Base-by-base conservation (phyloP, 2,797 vertebrate genomes). In the Etheostoma nigrum region DNA sequence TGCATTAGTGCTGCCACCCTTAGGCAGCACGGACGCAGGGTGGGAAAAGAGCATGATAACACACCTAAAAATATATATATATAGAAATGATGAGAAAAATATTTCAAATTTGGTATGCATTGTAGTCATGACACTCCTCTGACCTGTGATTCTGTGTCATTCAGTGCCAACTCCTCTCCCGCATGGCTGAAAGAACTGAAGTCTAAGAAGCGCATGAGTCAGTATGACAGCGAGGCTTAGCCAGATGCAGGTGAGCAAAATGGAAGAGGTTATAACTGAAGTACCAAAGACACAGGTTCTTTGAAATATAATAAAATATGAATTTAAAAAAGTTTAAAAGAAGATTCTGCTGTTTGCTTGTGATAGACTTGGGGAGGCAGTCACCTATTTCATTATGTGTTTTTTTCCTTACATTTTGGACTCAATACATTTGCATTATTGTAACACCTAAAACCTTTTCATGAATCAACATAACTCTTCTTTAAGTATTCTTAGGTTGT, bases 161-260 rank as follows among this genome's bases (percentile, higher is more conserved):
- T 67, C 91, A 97, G 97, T 52, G 89, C 73, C 0, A 89, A 87
- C 54, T 79, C 89, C 2, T 95, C 96, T 12, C 97, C 97, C 1
- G 93, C 96, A 48, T 99, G 98, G 98, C 89, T 99, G 66, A 96
- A 95, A 91, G 97, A 98, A 69, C 92, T 98, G 85, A 98, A 96
- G 87, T 95, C 96, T 19, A 98, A 96, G 95, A 97, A 97, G 93
- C 95, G 96, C 49, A 94, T 95, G 81, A 97, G 95, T 95, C 96
- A 96, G 84, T 84, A 95, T 13, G 96, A 96, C 61, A 91, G 93
- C 65, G 95, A 96, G 70, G 84, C 93, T 81, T 97, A 95, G 81
- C 62, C 61, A 67, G 53, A 76, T 15, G 18, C 65, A 76, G 81
- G 90, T 90, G 78, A 88, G 84, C 58, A 1, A 63, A 42, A 44